Base-by-base conservation (phyloP, 92 coral and sea anemone genomes). In the Paragorgia papillata region DNA sequence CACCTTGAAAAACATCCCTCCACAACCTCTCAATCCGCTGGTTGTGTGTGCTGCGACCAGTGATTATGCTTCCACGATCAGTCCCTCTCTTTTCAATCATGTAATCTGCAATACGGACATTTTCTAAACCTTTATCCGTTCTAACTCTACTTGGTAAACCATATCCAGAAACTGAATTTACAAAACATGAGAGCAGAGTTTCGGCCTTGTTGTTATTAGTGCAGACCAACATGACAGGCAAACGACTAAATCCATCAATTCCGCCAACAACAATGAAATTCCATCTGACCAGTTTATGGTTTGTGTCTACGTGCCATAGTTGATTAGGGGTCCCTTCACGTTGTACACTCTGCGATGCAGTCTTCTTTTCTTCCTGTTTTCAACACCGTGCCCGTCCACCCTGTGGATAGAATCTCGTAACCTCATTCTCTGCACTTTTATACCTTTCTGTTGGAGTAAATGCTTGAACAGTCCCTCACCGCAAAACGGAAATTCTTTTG, bases 331-430 rank as follows among this genome's bases (percentile, higher is more conserved):
- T 34, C 80, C 85, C 34, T 80, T 35, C 8, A 80, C 80, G 39
- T 80, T 70, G 34, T 80, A 80, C 17, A 71, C 64, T 17, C 85
- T 60, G 55, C 85, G 5, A 56, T 71, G 85, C 21, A 80, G 20
- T 37, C 61, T 19, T 37, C 80, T 81, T 48, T 57, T 80, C 54
- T 82, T 85, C 21, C 89, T 81, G n/a, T 37, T 79, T 43, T 14
- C 59, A 62, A 57, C 73, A 33, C 83, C 83, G 33, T 64, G 62
- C 26, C 48, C 54, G 51, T 51, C 76, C 20, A 79, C 83, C 34
- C 92, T 64, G 75, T 84, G 92, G 21, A 88, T 80, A 69, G 84
- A 80, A 58, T 88, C 92, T 27, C 92, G 63, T 30, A 84, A 69
- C 58, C 92, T 70, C 88, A 70, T 88, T 76, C 92, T 84, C 34